Conservation (phyloP, 2,888 invertebrate genomes). For the Helicoverpa assulta region DNA sequence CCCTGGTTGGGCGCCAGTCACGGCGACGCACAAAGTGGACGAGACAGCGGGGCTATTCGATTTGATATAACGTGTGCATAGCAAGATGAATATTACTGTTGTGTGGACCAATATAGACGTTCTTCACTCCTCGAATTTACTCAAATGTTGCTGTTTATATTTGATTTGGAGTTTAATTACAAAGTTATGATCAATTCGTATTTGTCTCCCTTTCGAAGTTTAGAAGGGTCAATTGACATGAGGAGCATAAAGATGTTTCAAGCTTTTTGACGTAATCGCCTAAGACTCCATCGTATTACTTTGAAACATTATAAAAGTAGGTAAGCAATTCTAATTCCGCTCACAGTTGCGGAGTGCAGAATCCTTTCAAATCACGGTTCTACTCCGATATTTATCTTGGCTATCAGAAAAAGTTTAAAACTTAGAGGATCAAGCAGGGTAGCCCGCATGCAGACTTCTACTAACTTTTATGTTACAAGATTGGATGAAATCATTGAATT, state of each 20-base stretch:
- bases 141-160: conserved; percentile 8
- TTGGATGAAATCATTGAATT: conserved; percentile 72
- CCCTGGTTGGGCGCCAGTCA: conserved; percentile 78
- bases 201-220: neutral
- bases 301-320: conserved; percentile 10
- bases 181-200: neutral
- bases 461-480: conserved; percentile 82
- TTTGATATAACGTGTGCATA: conserved; percentile 67
- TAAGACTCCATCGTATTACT: neutral
- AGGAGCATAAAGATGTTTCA: conserved; percentile 2
- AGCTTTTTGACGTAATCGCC: neutral
- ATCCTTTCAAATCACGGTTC: conserved; percentile 58
- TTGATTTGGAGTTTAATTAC: conserved; percentile 25
- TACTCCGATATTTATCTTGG: conserved; percentile 77
- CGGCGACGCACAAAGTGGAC: conserved; percentile 70
- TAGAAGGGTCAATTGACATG: neutral
- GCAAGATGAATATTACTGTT: conserved; percentile 64
- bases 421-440: conserved; percentile 74
- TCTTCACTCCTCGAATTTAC: conserved; percentile 24
- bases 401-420: conserved; percentile 78
- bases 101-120: conserved; percentile 47
- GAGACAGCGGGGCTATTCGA: conserved; percentile 65
- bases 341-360: conserved; percentile 50
- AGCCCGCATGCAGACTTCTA: conserved; percentile 81
- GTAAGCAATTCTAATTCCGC: conserved; percentile 37